A percentile compares a stretch with the other conserved stretches of the same genome.
Conservation (phyloP, 1,140 invertebrate genomes). For the Scaptomyza montana region DNA sequence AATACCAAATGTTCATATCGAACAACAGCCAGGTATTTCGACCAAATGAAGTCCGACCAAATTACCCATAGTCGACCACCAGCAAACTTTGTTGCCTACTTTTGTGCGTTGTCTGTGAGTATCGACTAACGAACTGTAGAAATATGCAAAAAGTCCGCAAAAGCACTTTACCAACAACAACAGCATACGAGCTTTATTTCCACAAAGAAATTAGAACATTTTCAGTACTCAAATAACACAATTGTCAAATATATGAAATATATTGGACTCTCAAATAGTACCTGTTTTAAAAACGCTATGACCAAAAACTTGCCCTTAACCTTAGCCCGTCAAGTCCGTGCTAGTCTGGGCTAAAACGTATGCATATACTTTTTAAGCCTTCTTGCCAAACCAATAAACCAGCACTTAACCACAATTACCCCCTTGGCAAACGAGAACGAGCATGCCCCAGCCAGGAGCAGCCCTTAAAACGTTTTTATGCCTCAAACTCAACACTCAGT, state of each 20-base stretch:
- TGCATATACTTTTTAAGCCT: slow-evolving; percentile 72
- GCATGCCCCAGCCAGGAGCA: slow-evolving; percentile 22
- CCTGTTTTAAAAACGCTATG: background rate
- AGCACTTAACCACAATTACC: slow-evolving; percentile 82
- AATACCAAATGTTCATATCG: slow-evolving; percentile 28
- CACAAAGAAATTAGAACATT: slow-evolving; percentile 36
- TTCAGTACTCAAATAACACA: slow-evolving; percentile 44
- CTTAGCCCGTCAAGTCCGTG: slow-evolving; percentile 41
- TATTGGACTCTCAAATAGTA: background rate
- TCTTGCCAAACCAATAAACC: slow-evolving; percentile 80
- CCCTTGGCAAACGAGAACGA: slow-evolving; percentile 65
- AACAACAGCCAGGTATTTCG: slow-evolving; percentile 42
- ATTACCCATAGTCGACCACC: too few species aligned
- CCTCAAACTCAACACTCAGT: slow-evolving; percentile 27
- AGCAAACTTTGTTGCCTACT: slow-evolving; percentile 21
- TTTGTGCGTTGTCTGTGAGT: slow-evolving; percentile 40
- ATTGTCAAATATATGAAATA: slow-evolving; percentile 34
- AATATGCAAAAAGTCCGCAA: slow-evolving; percentile 55
- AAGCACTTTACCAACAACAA: background rate
- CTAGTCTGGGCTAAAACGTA: slow-evolving; percentile 51
- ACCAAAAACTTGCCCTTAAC: slow-evolving; percentile 53
- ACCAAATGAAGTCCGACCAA: slow-evolving; percentile 56
- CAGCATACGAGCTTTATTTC: slow-evolving; percentile 17
- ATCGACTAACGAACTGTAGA: slow-evolving; percentile 26
- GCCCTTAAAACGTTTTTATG: slow-evolving; percentile 61